A percentile compares a stretch with the other conserved stretches of the same genome.
These are phyloP conservation scores for Neoitamus cyanurus DNA, from an alignment of 2,888 invertebrate species.

Conservation along the genomic window DNA sequence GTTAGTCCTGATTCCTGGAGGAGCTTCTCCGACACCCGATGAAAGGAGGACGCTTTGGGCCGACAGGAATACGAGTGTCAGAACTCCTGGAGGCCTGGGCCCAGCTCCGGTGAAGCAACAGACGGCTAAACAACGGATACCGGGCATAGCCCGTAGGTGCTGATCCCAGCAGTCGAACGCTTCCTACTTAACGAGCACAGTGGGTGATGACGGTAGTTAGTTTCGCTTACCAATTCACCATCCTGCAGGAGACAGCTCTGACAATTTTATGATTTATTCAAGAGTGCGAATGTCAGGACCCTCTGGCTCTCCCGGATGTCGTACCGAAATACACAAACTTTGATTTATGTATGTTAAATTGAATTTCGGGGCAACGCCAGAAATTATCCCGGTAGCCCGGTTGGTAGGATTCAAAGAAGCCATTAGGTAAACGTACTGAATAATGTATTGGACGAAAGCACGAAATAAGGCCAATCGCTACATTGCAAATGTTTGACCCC, in stretches of 20 bases:
- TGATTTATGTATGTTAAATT: constrained; percentile 14
- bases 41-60: not conserved
- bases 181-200: not conserved
- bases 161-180: not conserved
- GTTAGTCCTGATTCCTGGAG: not conserved
- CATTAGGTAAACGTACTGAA: not conserved
- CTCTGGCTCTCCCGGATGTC: not conserved
- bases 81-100: not conserved
- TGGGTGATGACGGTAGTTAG: not conserved
- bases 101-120: not conserved
- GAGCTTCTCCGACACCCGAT: not conserved
- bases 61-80: not conserved
- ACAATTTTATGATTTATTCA: constrained; percentile 24
- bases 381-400: not conserved
- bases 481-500: not conserved
- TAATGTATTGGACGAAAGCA: not conserved
- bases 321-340: not conserved
- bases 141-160: not conserved
- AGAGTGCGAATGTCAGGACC: constrained; percentile 12
- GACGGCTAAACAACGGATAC: not conserved
- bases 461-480: not conserved
- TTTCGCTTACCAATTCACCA: not conserved
- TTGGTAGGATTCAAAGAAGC: not conserved
- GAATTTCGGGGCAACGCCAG: not conserved
- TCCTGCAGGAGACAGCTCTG: constrained; percentile 21